Conservation (phyloP, 2,888 invertebrate species). For the Spilosoma lubricipeda region DNA sequence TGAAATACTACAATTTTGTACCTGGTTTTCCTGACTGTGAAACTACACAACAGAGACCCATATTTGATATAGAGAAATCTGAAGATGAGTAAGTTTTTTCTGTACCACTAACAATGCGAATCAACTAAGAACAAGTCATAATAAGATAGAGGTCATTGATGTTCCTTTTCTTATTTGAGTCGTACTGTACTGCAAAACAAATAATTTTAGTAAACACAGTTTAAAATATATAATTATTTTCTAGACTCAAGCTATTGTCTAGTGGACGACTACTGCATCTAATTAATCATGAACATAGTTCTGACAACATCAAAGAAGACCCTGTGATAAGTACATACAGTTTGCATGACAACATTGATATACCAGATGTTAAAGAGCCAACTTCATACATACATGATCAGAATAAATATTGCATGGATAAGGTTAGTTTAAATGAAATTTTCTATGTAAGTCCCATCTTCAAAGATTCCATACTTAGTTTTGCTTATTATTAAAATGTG, state of each 20-base stretch:
- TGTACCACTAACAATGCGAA: too few relatives aligned
- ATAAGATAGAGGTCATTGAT: too few relatives aligned
- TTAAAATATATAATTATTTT: constrained; percentile 5
- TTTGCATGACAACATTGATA: constrained; percentile 71
- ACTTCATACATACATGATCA: constrained; percentile 90
- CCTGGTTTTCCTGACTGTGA: constrained; percentile 90
- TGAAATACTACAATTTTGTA: constrained; percentile 86
- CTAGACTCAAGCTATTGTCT: constrained; percentile 88
- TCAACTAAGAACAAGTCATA: too few relatives aligned
- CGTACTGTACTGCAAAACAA: too few relatives aligned
- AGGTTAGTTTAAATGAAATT: constrained; percentile 77
- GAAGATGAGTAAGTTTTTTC: constrained; percentile 83
- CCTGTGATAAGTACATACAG: constrained; percentile 61
- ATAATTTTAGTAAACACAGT: neutral
- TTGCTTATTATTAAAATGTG: too few relatives aligned
- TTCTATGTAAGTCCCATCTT: neutral
- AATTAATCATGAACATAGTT: constrained; percentile 85
- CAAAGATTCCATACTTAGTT: neutral
- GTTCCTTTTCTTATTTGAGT: too few relatives aligned
- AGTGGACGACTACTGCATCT: constrained; percentile 92
- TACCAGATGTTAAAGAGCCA: constrained; percentile 83
- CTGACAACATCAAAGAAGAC: constrained; percentile 77
- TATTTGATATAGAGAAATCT: constrained; percentile 87
- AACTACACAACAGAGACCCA: constrained; percentile 89
- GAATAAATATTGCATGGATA: constrained; percentile 93